Conservation (phyloP, 1,140 invertebrate species). For the silkworm (Bombyx mori) region ASM3026992v2 NC_085124.1:1684001-1684500, state of each 20-base stretch:
- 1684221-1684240: constrained; percentile 16
- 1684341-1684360: too few relatives aligned
- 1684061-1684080: constrained; percentile 25
- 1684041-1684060: constrained; percentile 23
- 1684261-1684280: too few relatives aligned
- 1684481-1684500: too few relatives aligned
- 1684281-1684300: too few relatives aligned
- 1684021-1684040: constrained; percentile 49
- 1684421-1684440: too few relatives aligned
- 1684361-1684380: too few relatives aligned
- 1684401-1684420: too few relatives aligned
- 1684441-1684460: background rate
- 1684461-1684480: too few relatives aligned
- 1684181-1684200: constrained; percentile 82
- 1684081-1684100: constrained; percentile 23
- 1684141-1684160: constrained; percentile 84
- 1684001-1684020: constrained; percentile 36
- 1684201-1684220: constrained; percentile 82
- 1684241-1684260: too few relatives aligned
- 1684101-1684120: constrained; percentile 31
- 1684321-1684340: too few relatives aligned
- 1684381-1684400: too few relatives aligned
- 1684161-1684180: constrained; percentile 90
- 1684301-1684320: too few relatives aligned
- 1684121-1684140: constrained; percentile 73